A percentile compares a stretch with the other conserved stretches of the same genome.
phyloP scores from a whole-genome alignment of 2,113 vertebrate species.

The Panthera uncia region DNA sequence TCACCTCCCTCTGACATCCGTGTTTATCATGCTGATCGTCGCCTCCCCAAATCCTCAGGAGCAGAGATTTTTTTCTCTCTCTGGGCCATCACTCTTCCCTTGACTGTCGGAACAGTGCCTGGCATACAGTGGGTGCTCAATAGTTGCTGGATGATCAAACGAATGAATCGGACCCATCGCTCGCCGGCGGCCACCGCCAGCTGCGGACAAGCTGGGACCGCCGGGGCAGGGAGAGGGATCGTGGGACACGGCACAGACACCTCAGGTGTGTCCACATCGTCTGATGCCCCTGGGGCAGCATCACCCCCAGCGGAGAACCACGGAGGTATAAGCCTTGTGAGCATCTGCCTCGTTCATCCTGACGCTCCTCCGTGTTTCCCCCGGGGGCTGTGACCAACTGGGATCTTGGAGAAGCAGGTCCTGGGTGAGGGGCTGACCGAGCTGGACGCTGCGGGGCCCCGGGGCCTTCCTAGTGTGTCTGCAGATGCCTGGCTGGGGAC shows the following conservation, averaged over 20 bases:
- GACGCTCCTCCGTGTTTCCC: fast-evolving
- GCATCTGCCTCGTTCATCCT: too few species aligned
- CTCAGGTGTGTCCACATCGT: background rate
- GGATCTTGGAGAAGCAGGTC: background rate
- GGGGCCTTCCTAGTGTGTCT: background rate
- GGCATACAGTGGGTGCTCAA: background rate
- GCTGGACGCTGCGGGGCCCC: fast-evolving
- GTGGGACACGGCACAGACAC: background rate
- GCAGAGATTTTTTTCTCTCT: background rate
- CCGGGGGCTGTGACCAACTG: background rate
- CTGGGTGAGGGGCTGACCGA: fast-evolving
- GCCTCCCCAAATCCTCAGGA: background rate
- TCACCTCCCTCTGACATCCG: background rate
- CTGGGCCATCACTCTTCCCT: background rate
- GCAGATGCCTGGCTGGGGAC: fast-evolving
- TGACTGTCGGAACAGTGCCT: background rate
- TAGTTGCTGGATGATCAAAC: background rate
- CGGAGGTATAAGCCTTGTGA: background rate
- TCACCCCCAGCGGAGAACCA: fast-evolving
- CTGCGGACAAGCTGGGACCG: background rate
- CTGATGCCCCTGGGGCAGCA: background rate
- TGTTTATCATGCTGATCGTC: background rate
- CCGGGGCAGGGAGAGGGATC: background rate
- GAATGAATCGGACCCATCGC: background rate
- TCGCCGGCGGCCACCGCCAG: background rate